Conservation (phyloP, 1,140 invertebrate genomes). For the Argopecten irradians region DNA sequence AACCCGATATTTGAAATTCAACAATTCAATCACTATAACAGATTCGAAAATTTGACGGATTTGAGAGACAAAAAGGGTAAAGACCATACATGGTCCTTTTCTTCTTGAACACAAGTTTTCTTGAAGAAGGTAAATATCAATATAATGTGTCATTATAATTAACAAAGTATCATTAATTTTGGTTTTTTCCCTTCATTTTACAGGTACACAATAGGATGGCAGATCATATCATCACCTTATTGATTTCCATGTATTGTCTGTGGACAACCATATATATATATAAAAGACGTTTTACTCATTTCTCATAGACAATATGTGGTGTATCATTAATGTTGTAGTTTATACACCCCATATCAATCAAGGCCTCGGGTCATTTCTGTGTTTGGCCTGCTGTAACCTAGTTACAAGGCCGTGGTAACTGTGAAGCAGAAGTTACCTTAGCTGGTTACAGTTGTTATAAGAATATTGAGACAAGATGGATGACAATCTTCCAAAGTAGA, state of each 20-base stretch:
- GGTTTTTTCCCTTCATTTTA: too few species aligned
- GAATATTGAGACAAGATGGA: neutral
- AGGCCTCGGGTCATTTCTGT: neutral
- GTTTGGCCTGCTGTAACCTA: neutral
- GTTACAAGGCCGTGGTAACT: neutral
- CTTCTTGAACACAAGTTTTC: too few species aligned
- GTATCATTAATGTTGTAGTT: neutral
- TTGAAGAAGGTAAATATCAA: too few species aligned
- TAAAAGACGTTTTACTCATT: neutral
- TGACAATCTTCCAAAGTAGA: neutral
- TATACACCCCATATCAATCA: neutral
- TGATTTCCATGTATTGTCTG: neutral
- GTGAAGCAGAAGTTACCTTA: neutral
- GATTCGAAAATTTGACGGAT: too few species aligned
- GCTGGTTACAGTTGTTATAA: neutral
- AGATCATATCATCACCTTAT: slow-evolving; percentile 9
- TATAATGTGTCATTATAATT: neutral
- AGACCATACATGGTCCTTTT: too few species aligned
- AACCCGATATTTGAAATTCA: too few species aligned
- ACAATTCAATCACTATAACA: too few species aligned
- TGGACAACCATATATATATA: slow-evolving; percentile 1
- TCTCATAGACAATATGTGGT: neutral
- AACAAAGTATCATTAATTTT: neutral
- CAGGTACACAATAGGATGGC: neutral
- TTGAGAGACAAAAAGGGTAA: too few species aligned